Conservation (phyloP, 2,888 invertebrate genomes). For the Drosophila meridiana region DNA sequence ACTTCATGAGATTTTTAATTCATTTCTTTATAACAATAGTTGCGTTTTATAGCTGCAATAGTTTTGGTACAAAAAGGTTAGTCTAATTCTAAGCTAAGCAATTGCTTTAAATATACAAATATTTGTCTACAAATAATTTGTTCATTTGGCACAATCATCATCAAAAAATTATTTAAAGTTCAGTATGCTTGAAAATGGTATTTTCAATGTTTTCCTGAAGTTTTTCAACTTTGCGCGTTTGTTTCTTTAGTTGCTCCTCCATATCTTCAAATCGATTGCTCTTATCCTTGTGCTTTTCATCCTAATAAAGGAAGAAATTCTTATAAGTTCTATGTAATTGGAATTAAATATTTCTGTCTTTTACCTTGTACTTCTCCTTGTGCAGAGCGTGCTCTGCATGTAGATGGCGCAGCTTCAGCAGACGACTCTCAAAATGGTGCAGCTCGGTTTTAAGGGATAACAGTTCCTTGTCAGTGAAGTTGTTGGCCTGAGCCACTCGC, state of each 20-base stretch:
- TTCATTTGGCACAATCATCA: slow-evolving; percentile 53
- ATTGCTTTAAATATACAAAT: slow-evolving; percentile 37
- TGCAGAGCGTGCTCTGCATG: slow-evolving; percentile 92
- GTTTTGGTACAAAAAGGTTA: slow-evolving; percentile 45
- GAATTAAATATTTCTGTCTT: not conserved
- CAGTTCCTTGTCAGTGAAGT: slow-evolving; percentile 93
- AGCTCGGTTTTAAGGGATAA: slow-evolving; percentile 94
- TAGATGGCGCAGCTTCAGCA: slow-evolving; percentile 92
- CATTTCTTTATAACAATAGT: slow-evolving; percentile 22
- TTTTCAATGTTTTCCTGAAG: slow-evolving; percentile 92
- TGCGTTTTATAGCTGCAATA: slow-evolving; percentile 34
- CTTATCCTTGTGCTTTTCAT: slow-evolving; percentile 88
- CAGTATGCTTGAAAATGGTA: slow-evolving; percentile 91
- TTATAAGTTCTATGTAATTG: not conserved
- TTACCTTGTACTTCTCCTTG: slow-evolving; percentile 88
- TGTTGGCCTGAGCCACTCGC: slow-evolving; percentile 88
- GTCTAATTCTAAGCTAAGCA: slow-evolving; percentile 31
- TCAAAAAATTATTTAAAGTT: slow-evolving; percentile 87
- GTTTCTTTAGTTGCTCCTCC: slow-evolving; percentile 93
- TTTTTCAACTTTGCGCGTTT: slow-evolving; percentile 93
- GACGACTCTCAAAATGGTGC: slow-evolving; percentile 91
- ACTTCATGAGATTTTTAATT: slow-evolving; percentile 37
- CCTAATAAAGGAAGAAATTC: slow-evolving; percentile 76
- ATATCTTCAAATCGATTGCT: slow-evolving; percentile 88
- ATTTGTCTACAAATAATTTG: slow-evolving; percentile 54